Percentiles rank a stretch among this genome's conserved stretches.
Conservation (phyloP, 2,797 vertebrate genomes). For the Luscinia luscinia region DNA sequence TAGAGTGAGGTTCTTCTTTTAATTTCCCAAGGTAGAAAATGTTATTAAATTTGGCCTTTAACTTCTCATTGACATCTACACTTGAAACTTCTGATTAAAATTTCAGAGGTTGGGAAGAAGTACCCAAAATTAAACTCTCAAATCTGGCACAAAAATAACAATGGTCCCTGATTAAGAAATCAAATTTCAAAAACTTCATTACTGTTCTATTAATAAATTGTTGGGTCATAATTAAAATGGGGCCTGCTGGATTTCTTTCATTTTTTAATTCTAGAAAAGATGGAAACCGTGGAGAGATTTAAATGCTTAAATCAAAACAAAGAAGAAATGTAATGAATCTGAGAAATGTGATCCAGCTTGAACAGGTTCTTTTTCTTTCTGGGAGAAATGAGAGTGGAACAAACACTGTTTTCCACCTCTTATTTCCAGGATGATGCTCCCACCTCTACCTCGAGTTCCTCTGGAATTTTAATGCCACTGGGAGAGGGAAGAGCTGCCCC, state of each 20-base stretch:
- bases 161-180: constrained; percentile 63
- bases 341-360: background rate
- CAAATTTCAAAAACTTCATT: constrained; percentile 61
- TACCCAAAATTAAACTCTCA: constrained; percentile 73
- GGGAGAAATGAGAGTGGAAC: background rate
- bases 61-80: constrained; percentile 68
- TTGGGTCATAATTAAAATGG: constrained; percentile 10
- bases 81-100: constrained; percentile 78
- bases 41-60: constrained; percentile 81
- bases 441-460: background rate
- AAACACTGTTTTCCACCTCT: background rate
- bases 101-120: constrained; percentile 67
- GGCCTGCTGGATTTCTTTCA: constrained; percentile 6
- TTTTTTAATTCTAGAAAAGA: constrained; percentile 26
- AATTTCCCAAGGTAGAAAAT: constrained; percentile 80
- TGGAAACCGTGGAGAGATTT: background rate
- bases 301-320: background rate
- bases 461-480: background rate
- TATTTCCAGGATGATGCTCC: background rate
- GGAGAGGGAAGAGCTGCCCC: background rate
- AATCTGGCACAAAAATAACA: constrained; percentile 72
- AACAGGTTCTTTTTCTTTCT: background rate
- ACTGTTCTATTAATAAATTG: constrained; percentile 33
- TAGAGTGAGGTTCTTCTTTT: constrained; percentile 61
- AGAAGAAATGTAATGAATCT: background rate